These are phyloP conservation scores for Bujurquina vittata DNA, from an alignment of 2,113 vertebrate species.

Conservation along the genomic window DNA sequence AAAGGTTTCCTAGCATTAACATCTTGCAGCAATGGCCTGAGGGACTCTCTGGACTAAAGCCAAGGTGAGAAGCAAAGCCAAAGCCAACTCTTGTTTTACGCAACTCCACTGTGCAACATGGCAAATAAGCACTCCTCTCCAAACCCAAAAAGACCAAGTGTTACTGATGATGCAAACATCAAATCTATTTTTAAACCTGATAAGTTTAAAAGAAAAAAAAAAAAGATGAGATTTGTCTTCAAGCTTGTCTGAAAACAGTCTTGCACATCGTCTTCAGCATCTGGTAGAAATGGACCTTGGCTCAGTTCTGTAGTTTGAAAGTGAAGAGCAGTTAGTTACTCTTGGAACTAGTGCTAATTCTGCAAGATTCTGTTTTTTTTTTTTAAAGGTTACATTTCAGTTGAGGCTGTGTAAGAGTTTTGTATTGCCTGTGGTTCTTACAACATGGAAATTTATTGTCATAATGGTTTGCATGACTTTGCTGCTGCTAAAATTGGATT, in stretches of 20 bases:
- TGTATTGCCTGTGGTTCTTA: constrained; percentile 10
- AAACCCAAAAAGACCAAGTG: background rate
- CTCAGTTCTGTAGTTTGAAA: background rate
- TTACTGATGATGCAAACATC: constrained; percentile 7
- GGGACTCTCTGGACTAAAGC: constrained; percentile 80
- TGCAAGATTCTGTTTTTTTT: background rate
- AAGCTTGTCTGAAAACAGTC: background rate
- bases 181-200: background rate
- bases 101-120: constrained; percentile 28
- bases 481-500: background rate
- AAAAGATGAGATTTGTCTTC: background rate
- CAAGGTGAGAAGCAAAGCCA: constrained; percentile 72
- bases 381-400: constrained; percentile 16
- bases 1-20: constrained; percentile 72
- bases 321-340: background rate
- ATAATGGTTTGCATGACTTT: constrained; percentile 7
- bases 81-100: constrained; percentile 27
- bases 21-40: constrained; percentile 83
- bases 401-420: background rate
- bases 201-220: background rate
- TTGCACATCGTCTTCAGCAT: background rate
- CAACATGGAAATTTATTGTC: background rate
- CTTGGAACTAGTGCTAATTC: background rate
- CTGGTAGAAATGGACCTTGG: background rate
- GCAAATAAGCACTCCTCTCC: constrained; percentile 1